A percentile compares a stretch with the other conserved stretches of the same genome.
Evolutionary conservation across 2,888 invertebrate species (phyloP).

Genomic region (Drosophila antonietae): DNA sequence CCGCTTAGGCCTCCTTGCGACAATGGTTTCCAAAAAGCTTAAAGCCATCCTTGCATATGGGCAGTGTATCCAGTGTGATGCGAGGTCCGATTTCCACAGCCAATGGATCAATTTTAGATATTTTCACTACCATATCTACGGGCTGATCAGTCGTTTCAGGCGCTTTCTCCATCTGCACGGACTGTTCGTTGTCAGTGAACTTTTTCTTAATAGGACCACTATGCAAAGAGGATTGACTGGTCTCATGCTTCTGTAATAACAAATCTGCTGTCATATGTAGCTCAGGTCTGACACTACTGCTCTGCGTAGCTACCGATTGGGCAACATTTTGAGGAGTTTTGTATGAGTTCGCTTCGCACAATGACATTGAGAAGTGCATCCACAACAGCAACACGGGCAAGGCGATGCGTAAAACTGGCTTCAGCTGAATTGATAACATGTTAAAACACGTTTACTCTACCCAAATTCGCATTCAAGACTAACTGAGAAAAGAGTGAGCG

Average conservation of each 20-base stretch:
- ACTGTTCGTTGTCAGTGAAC: background rate
- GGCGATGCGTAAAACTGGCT: conserved; percentile 17
- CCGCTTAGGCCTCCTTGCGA: conserved; percentile 48
- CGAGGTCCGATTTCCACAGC: conserved; percentile 39
- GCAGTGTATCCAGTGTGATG: conserved; percentile 57
- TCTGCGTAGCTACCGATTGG: background rate
- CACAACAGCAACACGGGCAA: conserved; percentile 22
- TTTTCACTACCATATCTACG: no score
- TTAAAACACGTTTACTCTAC: conserved; percentile 63
- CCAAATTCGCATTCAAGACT: conserved; percentile 56
- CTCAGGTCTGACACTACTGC: background rate
- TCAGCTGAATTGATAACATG: conserved; percentile 34
- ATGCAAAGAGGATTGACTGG: no score
- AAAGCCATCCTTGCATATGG: conserved; percentile 47
- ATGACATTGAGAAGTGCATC: conserved; percentile 28
- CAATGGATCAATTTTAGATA: background rate
- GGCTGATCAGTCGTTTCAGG: background rate
- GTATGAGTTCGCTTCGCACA: conserved; percentile 18
- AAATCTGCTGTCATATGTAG: background rate
- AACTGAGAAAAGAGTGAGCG: conserved; percentile 15
- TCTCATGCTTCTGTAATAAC: background rate
- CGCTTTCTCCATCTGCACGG: background rate
- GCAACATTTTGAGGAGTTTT: conserved; percentile 29
- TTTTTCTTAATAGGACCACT: background rate
- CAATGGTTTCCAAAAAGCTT: conserved; percentile 42